Evolutionary conservation across 2,888 invertebrate genomes (phyloP).

Genomic region (Hipparchia sbordonii): DNA sequence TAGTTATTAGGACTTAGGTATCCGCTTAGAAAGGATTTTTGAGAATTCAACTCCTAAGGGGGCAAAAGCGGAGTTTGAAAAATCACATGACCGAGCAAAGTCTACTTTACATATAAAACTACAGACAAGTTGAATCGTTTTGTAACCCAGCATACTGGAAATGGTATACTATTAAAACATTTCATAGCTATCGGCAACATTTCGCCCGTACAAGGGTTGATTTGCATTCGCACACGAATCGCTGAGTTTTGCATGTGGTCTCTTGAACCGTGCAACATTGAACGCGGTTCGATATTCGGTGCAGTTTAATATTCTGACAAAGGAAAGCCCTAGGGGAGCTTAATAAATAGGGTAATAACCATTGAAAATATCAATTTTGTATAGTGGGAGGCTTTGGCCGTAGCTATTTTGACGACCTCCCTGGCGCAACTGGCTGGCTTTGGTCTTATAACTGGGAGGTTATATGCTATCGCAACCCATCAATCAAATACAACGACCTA

Average conservation of each 20-base stretch:
- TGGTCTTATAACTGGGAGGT: no score
- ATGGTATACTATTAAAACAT: constrained; percentile 14
- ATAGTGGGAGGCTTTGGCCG: no score
- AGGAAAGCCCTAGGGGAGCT: neutral
- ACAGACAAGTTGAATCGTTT: neutral
- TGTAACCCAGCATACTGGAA: neutral
- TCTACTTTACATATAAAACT: neutral
- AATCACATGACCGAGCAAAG: no score
- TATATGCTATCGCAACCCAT: no score
- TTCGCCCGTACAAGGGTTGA: constrained; percentile 48
- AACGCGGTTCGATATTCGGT: constrained; percentile 26
- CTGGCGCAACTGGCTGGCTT: no score
- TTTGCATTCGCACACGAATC: constrained; percentile 50
- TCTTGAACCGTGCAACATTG: constrained; percentile 32
- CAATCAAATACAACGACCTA: no score
- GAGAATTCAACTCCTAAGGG: no score
- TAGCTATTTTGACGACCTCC: no score
- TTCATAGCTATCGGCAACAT: constrained; percentile 40
- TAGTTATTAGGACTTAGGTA: no score
- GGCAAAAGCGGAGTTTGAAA: no score
- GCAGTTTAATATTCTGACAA: constrained; percentile 15
- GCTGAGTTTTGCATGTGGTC: constrained; percentile 34
- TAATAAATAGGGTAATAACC: constrained; percentile 2
- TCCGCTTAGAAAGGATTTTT: no score
- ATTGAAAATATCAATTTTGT: neutral